Evolutionary conservation across 2,113 vertebrate species (phyloP), one percentile per base, ranked within the genome.

Genomic region (Phrynosoma platyrhinos): DNA sequence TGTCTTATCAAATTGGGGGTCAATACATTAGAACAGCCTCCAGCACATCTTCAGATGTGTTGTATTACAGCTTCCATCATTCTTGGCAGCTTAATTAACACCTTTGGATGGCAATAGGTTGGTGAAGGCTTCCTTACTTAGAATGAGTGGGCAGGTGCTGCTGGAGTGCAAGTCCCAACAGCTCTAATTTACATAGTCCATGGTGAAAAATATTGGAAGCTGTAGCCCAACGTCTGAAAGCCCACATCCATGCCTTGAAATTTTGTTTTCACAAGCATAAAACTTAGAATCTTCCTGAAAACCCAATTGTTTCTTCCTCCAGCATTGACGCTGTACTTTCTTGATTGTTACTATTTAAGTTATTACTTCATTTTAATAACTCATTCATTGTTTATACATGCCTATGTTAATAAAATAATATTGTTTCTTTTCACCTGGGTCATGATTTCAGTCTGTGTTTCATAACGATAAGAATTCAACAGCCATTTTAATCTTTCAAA

Each of bases 321-420:
- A 25, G 32, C 1, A 40, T 2, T 80, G 68, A 87, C 68, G 3
- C 23, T n/a, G 53, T 53, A 32, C 62, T 71, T 0, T 42, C 55
- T 88, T 40, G 0, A 6, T 1, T 3, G 9, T 40, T 3, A 0
- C 64, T 86, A 23, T 91, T 94, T 89, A 91, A 85, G 36, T 9
- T 80, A 95, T 95, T 95, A 94, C 92, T 95, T 0, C 36, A 68
- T 1, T 53, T 64, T 77, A 72, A 88, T 36, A 84, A 12, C 0
- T 0, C 0, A 1, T 0, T 0, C 71, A 42, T 64, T 6, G 47
- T 32, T 8, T 68, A 74, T 68, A 1, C 0, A 14, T 75, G 21
- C 6, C 21, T 72, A 1, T 79, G n/a, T 77, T 69, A 76, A 78
- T 83, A 69, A 30, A 83, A 83, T 47, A 27, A 66, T 53, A n/a